Base-by-base conservation (phyloP, 2,888 invertebrate genomes). In the Corbicula japonica region DNA sequence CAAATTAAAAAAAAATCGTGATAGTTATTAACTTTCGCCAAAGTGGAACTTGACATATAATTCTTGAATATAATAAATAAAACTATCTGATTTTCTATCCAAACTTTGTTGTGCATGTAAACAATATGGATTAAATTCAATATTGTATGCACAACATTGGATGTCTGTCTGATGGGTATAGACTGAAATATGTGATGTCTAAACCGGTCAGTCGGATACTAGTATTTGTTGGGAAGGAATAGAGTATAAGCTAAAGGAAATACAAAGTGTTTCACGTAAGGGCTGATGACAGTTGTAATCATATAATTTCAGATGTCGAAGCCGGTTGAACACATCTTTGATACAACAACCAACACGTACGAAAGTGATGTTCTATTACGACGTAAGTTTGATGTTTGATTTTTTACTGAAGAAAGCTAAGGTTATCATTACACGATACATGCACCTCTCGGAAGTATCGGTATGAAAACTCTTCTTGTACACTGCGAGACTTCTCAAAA, bases 341-440 rank as follows among this genome's bases (percentile, higher is more conserved):
- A 30, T 15, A 54, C 68, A 3, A 68, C 68, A 38, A 68, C 68
- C 10, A 41, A 54, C 12, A 2, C 21, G 0, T 56, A 38, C 21
- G 41, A 68, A 2, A 68, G 68, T 54, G 68, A 68, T 41, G 26
- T 68, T 18, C 26, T 68, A 30, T 41, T 68, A 23, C 68, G 56
- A 21, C 30, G 54, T 54, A 41, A 26, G 54, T 41, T 54, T 12
- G 5, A 28, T 18, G 26, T 28, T 2, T 5, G 54, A 18, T 18
- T 28, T 6, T 28, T 18, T 18, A 12, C 41, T 41, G 41, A 41
- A 10, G 41, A 41, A 12, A 12, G 10, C 41, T 41, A 18, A 12
- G 41, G n/a, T n/a, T n/a, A n/a, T n/a, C 41, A 10, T 18, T 41
- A 18, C 15, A 10, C 41, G 10, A 41, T 41, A 41, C 10, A 18